A percentile compares a stretch with the other conserved stretches of the same genome.
Evolutionary conservation across 1,140 invertebrate genomes (phyloP).

Genomic region (Hydropsyche tenuis): DNA sequence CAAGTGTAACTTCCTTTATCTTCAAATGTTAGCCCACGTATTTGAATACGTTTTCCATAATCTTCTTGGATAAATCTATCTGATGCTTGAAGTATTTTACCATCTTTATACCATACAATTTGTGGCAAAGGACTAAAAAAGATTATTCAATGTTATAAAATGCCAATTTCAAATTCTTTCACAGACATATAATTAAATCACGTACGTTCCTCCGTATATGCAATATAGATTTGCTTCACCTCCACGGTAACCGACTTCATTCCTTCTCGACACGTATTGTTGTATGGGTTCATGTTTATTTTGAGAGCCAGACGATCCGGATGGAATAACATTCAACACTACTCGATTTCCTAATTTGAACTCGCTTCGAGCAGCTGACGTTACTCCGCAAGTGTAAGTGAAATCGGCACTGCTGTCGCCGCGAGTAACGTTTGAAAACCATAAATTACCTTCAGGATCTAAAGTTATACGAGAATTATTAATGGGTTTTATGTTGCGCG

Average conservation of each 20-base stretch:
- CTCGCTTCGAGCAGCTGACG: constrained; percentile 85
- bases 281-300: constrained; percentile 78
- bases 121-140: constrained; percentile 73
- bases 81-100: constrained; percentile 68
- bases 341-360: constrained; percentile 90
- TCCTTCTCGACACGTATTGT: constrained; percentile 86
- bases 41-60: constrained; percentile 91
- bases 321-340: constrained; percentile 77
- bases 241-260: constrained; percentile 83
- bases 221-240: constrained; percentile 84
- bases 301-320: constrained; percentile 75
- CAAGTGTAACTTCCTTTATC: constrained; percentile 90
- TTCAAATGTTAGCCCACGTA: constrained; percentile 83
- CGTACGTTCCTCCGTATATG: constrained; percentile 89
- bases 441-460: constrained; percentile 91
- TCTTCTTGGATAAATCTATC: constrained; percentile 83
- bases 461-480: constrained; percentile 93
- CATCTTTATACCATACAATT: constrained; percentile 86
- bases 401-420: constrained; percentile 83
- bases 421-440: constrained; percentile 92
- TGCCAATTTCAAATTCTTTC: neutral
- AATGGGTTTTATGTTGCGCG: constrained; percentile 83
- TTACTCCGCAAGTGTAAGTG: constrained; percentile 88
- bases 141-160: neutral
- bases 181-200: constrained; percentile 48